These are phyloP conservation scores for Acyrthosiphon pisum DNA, from an alignment of 1,140 invertebrate genomes.

Conservation along the genomic window DNA sequence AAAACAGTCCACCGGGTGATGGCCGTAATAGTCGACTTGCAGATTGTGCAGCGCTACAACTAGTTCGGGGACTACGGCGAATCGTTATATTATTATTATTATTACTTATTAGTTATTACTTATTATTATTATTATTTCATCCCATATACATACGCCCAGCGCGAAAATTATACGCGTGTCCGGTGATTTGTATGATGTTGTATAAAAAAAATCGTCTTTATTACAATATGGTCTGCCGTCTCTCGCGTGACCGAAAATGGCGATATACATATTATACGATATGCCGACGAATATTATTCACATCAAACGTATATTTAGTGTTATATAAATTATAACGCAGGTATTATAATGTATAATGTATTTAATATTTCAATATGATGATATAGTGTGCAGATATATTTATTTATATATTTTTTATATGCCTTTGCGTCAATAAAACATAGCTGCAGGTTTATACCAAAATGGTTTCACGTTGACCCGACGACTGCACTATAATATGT, in stretches of 20 bases:
- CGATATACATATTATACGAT: neutral
- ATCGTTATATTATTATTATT: no score
- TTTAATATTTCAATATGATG: neutral
- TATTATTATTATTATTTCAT: neutral
- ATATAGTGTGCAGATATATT: neutral
- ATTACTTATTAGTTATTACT: neutral
- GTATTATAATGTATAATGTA: neutral
- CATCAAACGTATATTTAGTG: conserved; percentile 2
- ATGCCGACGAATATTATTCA: neutral
- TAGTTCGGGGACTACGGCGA: neutral
- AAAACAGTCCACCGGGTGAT: no score
- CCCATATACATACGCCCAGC: neutral
- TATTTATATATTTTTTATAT: no score
- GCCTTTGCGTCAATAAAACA: neutral
- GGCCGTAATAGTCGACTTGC: neutral
- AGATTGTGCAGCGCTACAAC: neutral
- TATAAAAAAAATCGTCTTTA: neutral
- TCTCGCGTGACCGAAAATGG: neutral
- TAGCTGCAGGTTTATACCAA: neutral
- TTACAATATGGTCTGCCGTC: neutral
- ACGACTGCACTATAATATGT: neutral
- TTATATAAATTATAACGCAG: neutral
- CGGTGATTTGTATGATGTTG: neutral
- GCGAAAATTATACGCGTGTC: conserved; percentile 13
- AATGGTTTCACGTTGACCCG: neutral